Evolutionary conservation across 2,888 invertebrate species (phyloP).

Genomic region (Sclerodermus sp.): DNA sequence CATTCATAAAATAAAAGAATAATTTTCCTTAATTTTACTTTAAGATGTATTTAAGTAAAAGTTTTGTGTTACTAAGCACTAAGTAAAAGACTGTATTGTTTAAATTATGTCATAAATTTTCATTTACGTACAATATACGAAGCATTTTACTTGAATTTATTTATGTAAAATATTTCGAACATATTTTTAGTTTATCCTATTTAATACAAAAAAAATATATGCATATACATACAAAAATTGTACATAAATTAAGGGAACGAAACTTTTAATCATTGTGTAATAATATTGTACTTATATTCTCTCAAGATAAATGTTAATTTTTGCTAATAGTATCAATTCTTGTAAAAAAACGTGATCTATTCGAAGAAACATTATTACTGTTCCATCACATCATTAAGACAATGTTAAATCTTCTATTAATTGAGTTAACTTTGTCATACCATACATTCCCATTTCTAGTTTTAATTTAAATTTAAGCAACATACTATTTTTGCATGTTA

Average conservation of each 20-base stretch:
- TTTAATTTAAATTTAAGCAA: conserved; percentile 31
- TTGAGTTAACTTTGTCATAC: conserved; percentile 28
- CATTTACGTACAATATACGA: not conserved
- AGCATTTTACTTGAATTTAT: conserved; percentile 10
- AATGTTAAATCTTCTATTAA: conserved; percentile 7
- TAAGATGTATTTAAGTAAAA: conserved; percentile 16
- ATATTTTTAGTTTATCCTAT: conserved; percentile 24
- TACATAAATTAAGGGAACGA: conserved; percentile 21
- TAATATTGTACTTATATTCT: conserved; percentile 23
- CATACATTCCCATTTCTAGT: conserved; percentile 38
- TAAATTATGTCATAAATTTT: conserved; percentile 11
- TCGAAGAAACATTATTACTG: conserved; percentile 1
- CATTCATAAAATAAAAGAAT: too few species aligned
- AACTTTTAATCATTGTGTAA: conserved; percentile 10
- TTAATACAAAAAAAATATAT: conserved; percentile 16
- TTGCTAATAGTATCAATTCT: not conserved
- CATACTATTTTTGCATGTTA: conserved; percentile 46
- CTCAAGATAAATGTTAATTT: too few species aligned
- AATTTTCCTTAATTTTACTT: not conserved
- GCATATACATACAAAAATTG: conserved; percentile 20
- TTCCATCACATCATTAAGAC: not conserved
- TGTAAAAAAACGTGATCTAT: conserved; percentile 5
- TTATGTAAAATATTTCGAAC: conserved; percentile 14
- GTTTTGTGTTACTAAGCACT: conserved; percentile 9
- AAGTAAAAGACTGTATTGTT: conserved; percentile 24